Conservation (phyloP, 2,113 vertebrate genomes). For the Sminthopsis crassicaudata region DNA sequence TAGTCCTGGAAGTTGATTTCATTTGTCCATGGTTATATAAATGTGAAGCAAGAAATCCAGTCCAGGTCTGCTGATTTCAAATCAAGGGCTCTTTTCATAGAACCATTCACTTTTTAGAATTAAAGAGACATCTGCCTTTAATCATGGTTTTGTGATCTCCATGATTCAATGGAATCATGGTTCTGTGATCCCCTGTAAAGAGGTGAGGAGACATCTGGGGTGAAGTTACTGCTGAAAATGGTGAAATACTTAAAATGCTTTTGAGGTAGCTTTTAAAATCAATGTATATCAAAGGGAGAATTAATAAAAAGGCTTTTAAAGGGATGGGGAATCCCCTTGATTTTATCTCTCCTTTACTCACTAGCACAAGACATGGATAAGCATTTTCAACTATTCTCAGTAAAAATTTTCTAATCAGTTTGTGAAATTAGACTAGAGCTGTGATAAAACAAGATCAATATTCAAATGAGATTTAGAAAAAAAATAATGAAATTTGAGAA, state of each 20-base stretch:
- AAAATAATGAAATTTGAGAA: constrained; percentile 18
- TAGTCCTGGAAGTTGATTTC: not conserved
- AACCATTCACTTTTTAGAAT: not conserved
- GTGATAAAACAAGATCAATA: not conserved
- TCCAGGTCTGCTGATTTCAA: not conserved
- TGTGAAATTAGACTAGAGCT: not conserved
- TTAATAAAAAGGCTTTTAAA: not conserved
- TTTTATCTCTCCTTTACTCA: not conserved
- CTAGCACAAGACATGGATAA: not conserved
- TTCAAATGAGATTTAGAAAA: not conserved
- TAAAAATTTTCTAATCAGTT: not conserved
- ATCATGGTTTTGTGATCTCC: not conserved
- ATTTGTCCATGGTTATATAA: not conserved
- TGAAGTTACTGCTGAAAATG: not conserved
- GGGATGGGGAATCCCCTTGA: not conserved
- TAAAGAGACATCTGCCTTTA: not conserved
- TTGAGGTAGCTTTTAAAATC: not conserved
- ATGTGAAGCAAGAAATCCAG: not conserved
- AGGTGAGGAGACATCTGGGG: not conserved
- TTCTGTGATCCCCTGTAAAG: not conserved
- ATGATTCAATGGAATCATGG: no score
- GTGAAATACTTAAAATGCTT: no score
- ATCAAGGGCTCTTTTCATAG: not conserved
- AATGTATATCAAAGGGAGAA: not conserved
- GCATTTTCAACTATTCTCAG: not conserved